These are phyloP conservation scores for Podargus strigoides DNA, from an alignment of 2,797 vertebrate genomes.

Conservation along the genomic window DNA sequence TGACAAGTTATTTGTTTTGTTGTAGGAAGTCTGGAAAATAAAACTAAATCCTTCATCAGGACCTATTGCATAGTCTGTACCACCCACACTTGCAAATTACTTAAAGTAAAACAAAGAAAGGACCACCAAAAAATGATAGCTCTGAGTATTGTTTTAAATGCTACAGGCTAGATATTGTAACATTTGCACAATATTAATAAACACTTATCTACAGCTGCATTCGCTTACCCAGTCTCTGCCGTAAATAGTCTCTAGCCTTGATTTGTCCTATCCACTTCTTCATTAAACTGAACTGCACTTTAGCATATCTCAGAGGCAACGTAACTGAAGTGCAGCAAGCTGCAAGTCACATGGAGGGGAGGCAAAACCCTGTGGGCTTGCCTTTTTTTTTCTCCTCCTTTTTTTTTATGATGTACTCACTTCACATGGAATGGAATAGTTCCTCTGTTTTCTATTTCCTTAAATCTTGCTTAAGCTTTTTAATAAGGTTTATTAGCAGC, in stretches of 20 bases:
- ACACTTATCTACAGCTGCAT: not conserved
- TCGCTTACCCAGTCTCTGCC: constrained; percentile 51
- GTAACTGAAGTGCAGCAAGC: constrained; percentile 46
- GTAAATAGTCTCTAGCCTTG: not conserved
- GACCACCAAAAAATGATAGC: not conserved
- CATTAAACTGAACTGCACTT: constrained; percentile 42
- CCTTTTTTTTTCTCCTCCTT: not conserved
- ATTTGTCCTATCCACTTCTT: constrained; percentile 13
- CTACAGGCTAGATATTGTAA: not conserved
- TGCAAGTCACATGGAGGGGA: constrained; percentile 50
- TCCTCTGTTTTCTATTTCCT: constrained; percentile 43
- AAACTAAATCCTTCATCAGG: not conserved
- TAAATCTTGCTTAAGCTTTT: constrained; percentile 34
- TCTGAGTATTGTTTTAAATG: not conserved
- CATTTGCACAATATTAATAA: not conserved
- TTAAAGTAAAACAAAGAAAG: not conserved
- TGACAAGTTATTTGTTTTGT: not conserved
- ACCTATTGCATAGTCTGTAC: not conserved
- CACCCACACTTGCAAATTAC: not conserved
- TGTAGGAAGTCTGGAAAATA: constrained; percentile 4
- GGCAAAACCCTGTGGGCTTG: not conserved
- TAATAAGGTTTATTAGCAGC: constrained; percentile 59
- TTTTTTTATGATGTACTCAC: not conserved
- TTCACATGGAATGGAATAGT: constrained; percentile 45
- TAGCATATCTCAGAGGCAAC: constrained; percentile 34